These are phyloP conservation scores for Cichlasoma orientale DNA, from an alignment of 2,797 vertebrate genomes.

Conservation along the genomic window DNA sequence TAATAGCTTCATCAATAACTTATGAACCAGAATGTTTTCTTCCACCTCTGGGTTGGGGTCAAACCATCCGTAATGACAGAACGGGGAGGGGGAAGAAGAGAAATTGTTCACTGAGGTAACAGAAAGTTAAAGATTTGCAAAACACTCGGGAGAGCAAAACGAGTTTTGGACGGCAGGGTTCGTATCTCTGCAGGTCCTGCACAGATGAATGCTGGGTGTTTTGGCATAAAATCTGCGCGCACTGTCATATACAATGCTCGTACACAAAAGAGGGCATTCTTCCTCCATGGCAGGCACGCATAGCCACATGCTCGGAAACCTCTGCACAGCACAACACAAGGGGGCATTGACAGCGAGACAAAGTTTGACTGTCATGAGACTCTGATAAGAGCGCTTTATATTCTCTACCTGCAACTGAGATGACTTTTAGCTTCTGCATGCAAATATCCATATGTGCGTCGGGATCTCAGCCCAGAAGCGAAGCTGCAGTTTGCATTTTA, in stretches of 20 bases:
- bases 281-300: constrained; percentile 25
- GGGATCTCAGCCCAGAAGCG: neutral
- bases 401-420: constrained; percentile 24
- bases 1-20: constrained; percentile 49
- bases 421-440: neutral
- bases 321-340: constrained; percentile 58
- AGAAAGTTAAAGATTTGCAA: neutral
- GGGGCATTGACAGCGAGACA: constrained; percentile 53
- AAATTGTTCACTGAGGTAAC: constrained; percentile 13
- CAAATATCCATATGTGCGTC: neutral
- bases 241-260: constrained; percentile 24
- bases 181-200: neutral
- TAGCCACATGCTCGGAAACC: constrained; percentile 55
- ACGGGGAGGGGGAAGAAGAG: neutral
- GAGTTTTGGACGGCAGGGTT: neutral
- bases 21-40: constrained; percentile 29
- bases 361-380: constrained; percentile 53
- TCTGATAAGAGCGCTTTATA: constrained; percentile 20
- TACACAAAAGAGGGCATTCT: constrained; percentile 67
- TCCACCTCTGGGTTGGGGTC: neutral
- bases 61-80: neutral
- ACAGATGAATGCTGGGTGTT: neutral
- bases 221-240: neutral
- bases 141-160: neutral
- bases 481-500: neutral